A percentile compares a stretch with the other conserved stretches of the same genome.
Evolutionary conservation across 2,888 invertebrate genomes (phyloP).

Genomic region (Coelopa pilipes): DNA sequence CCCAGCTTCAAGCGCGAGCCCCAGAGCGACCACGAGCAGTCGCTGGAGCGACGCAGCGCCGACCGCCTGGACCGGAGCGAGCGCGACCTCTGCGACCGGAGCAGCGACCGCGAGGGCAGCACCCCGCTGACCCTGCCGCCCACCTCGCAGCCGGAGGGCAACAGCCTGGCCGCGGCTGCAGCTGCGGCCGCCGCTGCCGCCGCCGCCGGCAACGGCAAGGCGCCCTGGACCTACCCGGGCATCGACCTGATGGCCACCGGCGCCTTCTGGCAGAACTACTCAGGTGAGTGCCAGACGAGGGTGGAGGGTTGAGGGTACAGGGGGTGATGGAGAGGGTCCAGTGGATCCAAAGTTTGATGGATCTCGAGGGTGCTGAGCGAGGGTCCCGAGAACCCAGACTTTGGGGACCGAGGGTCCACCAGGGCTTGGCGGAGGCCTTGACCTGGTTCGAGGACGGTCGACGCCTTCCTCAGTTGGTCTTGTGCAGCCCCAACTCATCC

Average conservation of each 20-base stretch:
- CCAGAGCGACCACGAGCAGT: conserved; percentile 58
- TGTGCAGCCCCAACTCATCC: background rate
- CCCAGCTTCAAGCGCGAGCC: conserved; percentile 64
- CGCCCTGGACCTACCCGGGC: conserved; percentile 76
- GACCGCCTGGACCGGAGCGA: conserved; percentile 53
- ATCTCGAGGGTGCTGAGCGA: too few species aligned
- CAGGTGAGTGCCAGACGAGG: conserved; percentile 75
- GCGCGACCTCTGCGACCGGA: conserved; percentile 58
- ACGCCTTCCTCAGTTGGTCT: too few species aligned
- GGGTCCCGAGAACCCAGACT: too few species aligned
- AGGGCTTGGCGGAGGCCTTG: too few species aligned
- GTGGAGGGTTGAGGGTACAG: too few species aligned
- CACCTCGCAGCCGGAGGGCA: conserved; percentile 64
- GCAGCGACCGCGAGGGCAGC: conserved; percentile 54
- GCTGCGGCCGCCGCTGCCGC: conserved; percentile 61
- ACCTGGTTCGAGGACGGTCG: too few species aligned
- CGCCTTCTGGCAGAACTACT: conserved; percentile 92
- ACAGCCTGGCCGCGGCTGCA: conserved; percentile 54
- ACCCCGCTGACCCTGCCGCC: conserved; percentile 57
- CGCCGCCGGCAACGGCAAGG: conserved; percentile 67
- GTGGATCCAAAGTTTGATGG: too few species aligned
- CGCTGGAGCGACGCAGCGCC: conserved; percentile 49
- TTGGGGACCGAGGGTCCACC: too few species aligned
- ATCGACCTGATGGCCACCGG: conserved; percentile 87
- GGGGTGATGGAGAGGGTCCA: too few species aligned